Conservation (phyloP, 2,888 invertebrate genomes). For the Tenthredo notha region DNA sequence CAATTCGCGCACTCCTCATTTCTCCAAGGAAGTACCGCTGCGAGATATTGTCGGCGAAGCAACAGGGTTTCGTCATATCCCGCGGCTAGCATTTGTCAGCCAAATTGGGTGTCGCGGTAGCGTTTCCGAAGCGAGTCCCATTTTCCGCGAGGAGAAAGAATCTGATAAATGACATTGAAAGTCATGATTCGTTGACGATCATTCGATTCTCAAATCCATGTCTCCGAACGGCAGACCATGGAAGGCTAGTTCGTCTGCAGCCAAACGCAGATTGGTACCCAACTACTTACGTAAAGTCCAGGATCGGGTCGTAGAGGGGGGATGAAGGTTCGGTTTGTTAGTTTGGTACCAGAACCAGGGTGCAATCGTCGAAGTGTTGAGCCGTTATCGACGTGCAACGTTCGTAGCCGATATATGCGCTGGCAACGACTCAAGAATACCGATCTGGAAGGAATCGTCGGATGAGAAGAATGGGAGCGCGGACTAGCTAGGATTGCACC, state of each 20-base stretch:
- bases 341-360: background rate
- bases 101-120: background rate
- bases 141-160: background rate
- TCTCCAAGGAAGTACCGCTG: background rate
- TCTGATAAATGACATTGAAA: background rate
- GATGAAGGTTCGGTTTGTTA: background rate
- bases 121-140: background rate
- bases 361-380: background rate
- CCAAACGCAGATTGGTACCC: background rate
- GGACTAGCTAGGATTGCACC: slow-evolving; percentile 20
- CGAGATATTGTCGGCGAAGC: background rate
- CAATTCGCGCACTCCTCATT: background rate
- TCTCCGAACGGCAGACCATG: background rate
- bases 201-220: background rate
- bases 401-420: slow-evolving; percentile 35
- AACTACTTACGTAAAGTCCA: background rate
- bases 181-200: background rate
- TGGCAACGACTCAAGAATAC: slow-evolving; percentile 42
- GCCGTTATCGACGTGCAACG: slow-evolving; percentile 21
- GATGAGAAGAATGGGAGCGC: slow-evolving; percentile 31
- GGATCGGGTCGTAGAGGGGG: background rate
- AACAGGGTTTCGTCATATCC: background rate
- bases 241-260: background rate
- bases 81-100: background rate
- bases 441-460: slow-evolving; percentile 45